Percentiles rank a stretch among this genome's conserved stretches.
phyloP scores from a whole-genome alignment of 2,888 invertebrate genomes.

The Mimumesa dahlbomi region DNA sequence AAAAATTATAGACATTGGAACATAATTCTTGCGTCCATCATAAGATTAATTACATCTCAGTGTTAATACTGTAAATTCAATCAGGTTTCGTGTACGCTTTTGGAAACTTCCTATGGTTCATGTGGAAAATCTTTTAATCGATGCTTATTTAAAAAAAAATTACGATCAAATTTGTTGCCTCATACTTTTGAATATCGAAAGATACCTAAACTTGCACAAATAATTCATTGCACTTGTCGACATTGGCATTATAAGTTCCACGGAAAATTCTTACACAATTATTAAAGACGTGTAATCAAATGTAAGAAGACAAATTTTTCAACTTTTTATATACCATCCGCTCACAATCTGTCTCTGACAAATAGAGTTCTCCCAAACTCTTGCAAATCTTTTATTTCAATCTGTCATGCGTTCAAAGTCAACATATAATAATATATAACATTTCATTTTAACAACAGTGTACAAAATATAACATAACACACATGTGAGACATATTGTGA shows the following conservation, averaged over 20 bases:
- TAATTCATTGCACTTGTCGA: neutral
- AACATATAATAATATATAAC: neutral
- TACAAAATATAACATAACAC: neutral
- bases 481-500: constrained; percentile 16
- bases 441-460: neutral
- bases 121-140: constrained; percentile 39
- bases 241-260: neutral
- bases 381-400: neutral
- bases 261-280: constrained; percentile 6
- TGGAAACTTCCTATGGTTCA: constrained; percentile 28
- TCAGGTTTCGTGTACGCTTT: constrained; percentile 70
- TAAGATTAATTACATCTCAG: constrained; percentile 54
- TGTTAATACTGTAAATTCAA: constrained; percentile 66
- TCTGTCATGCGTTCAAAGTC: too few relatives aligned
- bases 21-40: constrained; percentile 61
- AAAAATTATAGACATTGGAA: constrained; percentile 57
- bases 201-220: neutral
- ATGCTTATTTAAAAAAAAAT: constrained; percentile 3
- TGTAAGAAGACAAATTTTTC: constrained; percentile 3
- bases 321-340: constrained; percentile 1
- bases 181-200: neutral
- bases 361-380: constrained; percentile 3
- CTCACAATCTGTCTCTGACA: constrained; percentile 10
- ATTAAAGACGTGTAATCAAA: neutral
- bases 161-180: neutral